Evolutionary conservation across 2,113 vertebrate genomes (phyloP), one percentile per base, ranked within the genome.

Genomic region (Phoenicopterus ruber): DNA sequence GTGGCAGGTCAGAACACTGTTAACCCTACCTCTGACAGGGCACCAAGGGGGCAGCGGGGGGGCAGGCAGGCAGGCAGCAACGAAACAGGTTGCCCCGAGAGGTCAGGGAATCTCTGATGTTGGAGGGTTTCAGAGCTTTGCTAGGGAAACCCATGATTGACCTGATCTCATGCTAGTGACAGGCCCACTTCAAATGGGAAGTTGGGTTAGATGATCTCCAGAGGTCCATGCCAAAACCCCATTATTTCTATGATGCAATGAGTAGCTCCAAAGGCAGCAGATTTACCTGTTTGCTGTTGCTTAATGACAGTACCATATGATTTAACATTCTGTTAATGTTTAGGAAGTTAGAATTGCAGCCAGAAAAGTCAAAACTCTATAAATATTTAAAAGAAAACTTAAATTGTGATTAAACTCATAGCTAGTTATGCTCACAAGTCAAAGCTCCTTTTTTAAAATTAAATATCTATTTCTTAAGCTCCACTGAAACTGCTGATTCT

Each of bases 1-100:
- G 46, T 54, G 59, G 22, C 2, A 5, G 36, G 36, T 44, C n/a
- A 78, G 55, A 69, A 47, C 31, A 40, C 26, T 10, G 12, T 34
- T 52, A 72, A 42, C 3, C 4, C 0, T 0, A 42, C 14, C 40
- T 57, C 36, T 65, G 46, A 44, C 18, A 72, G 25, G 17, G 18
- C 0, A 6, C 16, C 28, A 3, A 55, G 20, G 34, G 7, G 6
- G 7, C 38, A 87, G n/a, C n/a, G n/a, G n/a, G n/a, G n/a, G n/a
- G 31, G 22, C 14, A 21, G 29, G 2, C 49, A 57, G 50, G 26
- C 42, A 42, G 13, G 13, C 38, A 71, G 29, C 52, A 47, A 31
- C 0, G 0, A 28, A 86, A 80, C 17, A 83, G 17, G 34, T 7
- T 76, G 21, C 24, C 13, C 0, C 0, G n/a, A 57, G 17, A 82